A percentile compares a stretch with the other conserved stretches of the same genome.
These are phyloP conservation scores for Hylaeus anthracinus DNA, from an alignment of 1,140 invertebrate genomes.

Conservation along the genomic window DNA sequence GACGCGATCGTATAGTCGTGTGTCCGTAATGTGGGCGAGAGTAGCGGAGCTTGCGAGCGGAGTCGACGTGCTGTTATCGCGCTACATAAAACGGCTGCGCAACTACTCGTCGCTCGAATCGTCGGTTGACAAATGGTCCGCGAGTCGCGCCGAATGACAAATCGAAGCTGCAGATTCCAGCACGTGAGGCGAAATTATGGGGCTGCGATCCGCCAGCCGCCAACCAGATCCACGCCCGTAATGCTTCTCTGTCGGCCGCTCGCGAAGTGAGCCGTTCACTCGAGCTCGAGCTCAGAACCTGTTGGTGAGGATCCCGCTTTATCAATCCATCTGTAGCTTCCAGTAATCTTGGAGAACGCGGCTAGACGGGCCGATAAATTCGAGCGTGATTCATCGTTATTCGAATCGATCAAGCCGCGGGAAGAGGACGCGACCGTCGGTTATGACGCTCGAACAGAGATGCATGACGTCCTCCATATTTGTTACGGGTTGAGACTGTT, in stretches of 20 bases:
- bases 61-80: slow-evolving; percentile 44
- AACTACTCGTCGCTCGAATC: slow-evolving; percentile 52
- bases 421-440: neutral
- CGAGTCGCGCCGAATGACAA: slow-evolving; percentile 63
- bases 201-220: slow-evolving; percentile 5
- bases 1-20: slow-evolving; percentile 30
- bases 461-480: neutral
- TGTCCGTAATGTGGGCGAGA: neutral
- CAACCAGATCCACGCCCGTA: slow-evolving; percentile 23
- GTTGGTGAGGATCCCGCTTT: slow-evolving; percentile 43
- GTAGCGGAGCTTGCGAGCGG: neutral
- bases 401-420: neutral
- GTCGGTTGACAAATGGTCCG: slow-evolving; percentile 57
- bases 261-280: slow-evolving; percentile 32
- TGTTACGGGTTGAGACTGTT: too few relatives aligned
- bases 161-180: slow-evolving; percentile 59
- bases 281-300: slow-evolving; percentile 26
- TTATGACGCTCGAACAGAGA: neutral
- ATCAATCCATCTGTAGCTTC: slow-evolving; percentile 44
- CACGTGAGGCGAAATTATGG: slow-evolving; percentile 56
- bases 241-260: slow-evolving; percentile 51
- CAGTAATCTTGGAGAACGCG: slow-evolving; percentile 8
- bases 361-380: slow-evolving; percentile 27
- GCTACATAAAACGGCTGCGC: slow-evolving; percentile 45
- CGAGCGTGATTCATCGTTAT: slow-evolving; percentile 30